Percentiles rank a stretch among this genome's conserved stretches.
phyloP scores from a whole-genome alignment of 1,140 invertebrate genomes.

The Solenopsis fugax region DNA sequence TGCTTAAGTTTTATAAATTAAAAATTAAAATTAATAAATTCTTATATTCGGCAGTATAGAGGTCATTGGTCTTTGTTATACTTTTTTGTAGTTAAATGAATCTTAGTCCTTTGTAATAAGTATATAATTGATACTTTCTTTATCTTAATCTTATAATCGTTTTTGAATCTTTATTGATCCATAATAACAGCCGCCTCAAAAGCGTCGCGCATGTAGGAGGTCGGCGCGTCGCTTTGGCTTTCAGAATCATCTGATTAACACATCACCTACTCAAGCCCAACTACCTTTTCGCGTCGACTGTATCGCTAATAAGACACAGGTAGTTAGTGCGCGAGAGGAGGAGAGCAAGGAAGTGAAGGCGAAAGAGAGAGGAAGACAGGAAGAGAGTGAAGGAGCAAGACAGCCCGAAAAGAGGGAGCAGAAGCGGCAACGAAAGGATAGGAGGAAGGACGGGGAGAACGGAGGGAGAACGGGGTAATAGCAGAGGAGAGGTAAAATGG shows the following conservation, averaged over 20 bases:
- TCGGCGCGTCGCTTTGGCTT: constrained; percentile 47
- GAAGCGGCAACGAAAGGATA: constrained; percentile 4
- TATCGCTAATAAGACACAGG: constrained; percentile 86
- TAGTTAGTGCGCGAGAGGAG: constrained; percentile 79
- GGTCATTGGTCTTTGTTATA: neutral
- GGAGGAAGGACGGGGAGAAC: neutral
- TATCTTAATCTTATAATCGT: neutral
- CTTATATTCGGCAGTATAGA: too few relatives aligned
- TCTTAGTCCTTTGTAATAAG: neutral
- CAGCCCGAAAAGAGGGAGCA: constrained; percentile 62
- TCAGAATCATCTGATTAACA: constrained; percentile 80
- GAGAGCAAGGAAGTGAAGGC: constrained; percentile 64
- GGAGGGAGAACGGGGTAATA: neutral
- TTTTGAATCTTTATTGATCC: neutral
- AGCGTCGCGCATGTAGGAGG: constrained; percentile 8
- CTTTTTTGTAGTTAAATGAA: neutral
- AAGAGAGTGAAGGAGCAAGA: constrained; percentile 40
- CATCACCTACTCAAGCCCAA: constrained; percentile 79
- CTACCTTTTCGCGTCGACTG: constrained; percentile 85
- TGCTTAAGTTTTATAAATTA: too few relatives aligned
- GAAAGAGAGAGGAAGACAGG: constrained; percentile 65
- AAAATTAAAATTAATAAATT: too few relatives aligned
- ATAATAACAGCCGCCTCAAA: neutral
- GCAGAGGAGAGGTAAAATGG: constrained; percentile 24
- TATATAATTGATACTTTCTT: neutral